These are phyloP conservation scores for Cyclopterus lumpus DNA, from an alignment of 2,797 vertebrate species.

Conservation along the genomic window DNA sequence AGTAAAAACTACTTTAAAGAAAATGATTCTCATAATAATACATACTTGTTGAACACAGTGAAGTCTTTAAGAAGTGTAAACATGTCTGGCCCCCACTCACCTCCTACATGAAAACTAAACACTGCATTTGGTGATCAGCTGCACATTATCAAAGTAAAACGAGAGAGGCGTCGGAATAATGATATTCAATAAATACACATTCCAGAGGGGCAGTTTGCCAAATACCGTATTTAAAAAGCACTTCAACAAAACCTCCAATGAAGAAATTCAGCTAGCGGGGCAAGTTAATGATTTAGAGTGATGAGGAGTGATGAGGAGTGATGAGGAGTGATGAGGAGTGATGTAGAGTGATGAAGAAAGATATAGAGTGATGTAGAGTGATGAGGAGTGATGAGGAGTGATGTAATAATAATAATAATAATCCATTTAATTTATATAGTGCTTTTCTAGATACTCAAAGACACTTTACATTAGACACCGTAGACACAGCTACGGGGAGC, in stretches of 20 bases:
- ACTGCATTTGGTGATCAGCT: slow-evolving; percentile 79
- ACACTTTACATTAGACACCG: no score
- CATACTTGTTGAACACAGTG: slow-evolving; percentile 89
- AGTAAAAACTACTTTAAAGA: slow-evolving; percentile 73
- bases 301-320: no score
- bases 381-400: no score
- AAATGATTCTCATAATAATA: slow-evolving; percentile 77
- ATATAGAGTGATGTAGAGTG: no score
- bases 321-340: no score
- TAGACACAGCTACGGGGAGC: no score
- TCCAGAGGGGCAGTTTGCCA: slow-evolving; percentile 82
- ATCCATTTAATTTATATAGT: no score
- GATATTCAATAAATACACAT: slow-evolving; percentile 87
- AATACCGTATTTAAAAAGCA: slow-evolving; percentile 57
- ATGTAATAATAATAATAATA: no score
- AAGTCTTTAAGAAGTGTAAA: slow-evolving; percentile 89
- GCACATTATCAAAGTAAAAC: slow-evolving; percentile 61
- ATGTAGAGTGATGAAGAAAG: no score
- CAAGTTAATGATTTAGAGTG: neutral
- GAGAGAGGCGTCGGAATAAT: slow-evolving; percentile 25
- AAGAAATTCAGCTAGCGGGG: slow-evolving; percentile 28
- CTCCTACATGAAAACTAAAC: slow-evolving; percentile 31
- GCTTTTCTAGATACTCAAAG: no score
- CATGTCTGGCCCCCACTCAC: slow-evolving; percentile 85
- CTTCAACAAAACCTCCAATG: slow-evolving; percentile 42